phyloP scores from a whole-genome alignment of 2,797 vertebrate genomes.

The Labroides dimidiatus region DNA sequence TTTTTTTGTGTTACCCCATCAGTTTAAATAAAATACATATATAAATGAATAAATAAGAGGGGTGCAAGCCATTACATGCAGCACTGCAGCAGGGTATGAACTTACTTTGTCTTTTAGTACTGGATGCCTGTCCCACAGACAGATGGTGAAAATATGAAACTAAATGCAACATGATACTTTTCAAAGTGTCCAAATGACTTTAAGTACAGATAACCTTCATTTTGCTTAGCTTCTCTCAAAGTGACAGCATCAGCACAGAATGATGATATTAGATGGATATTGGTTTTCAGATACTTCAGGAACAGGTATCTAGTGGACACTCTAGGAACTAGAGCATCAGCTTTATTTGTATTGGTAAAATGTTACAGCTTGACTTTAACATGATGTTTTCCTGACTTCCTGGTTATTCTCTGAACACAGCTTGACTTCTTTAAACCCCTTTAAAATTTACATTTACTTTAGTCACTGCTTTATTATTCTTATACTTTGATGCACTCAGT shows the following conservation, averaged over 20 bases:
- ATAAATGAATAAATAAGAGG: not conserved
- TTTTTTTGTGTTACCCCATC: constrained; percentile 9
- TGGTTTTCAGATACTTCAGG: no score
- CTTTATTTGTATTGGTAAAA: no score
- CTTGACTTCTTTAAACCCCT: no score
- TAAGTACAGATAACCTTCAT: not conserved
- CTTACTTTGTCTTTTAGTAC: not conserved
- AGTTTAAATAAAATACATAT: constrained; percentile 3
- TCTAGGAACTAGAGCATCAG: no score
- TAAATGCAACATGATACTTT: not conserved
- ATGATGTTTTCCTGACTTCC: no score
- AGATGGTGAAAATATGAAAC: not conserved
- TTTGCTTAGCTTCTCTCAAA: constrained; percentile 3
- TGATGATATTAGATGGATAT: constrained; percentile 10
- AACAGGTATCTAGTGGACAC: no score
- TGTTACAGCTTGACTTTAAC: no score
- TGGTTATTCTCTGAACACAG: no score
- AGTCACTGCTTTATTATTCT: no score
- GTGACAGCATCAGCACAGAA: not conserved
- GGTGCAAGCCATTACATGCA: not conserved
- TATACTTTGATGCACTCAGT: no score
- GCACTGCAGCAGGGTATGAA: not conserved
- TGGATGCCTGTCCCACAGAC: not conserved
- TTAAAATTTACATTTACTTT: no score
- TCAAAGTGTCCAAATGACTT: not conserved